phyloP scores from a whole-genome alignment of 2,113 vertebrate genomes.

The Ciconia maguari region DNA sequence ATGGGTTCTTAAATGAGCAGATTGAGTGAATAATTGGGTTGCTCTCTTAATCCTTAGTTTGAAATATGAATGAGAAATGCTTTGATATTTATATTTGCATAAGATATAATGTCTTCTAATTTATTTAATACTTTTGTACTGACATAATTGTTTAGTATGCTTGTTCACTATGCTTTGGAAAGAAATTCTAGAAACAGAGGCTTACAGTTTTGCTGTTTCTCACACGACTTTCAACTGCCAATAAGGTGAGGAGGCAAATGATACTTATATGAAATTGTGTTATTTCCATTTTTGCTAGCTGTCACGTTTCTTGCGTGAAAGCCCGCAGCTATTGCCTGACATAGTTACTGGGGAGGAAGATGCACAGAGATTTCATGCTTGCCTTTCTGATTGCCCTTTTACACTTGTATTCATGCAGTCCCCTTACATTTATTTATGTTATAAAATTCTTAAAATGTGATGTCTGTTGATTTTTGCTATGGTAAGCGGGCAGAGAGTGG shows the following conservation, averaged over 20 bases:
- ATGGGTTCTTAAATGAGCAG: conserved; percentile 70
- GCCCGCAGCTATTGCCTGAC: not conserved
- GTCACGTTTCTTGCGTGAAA: not conserved
- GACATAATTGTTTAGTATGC: conserved; percentile 10
- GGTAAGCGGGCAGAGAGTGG: not conserved
- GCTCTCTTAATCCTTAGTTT: conserved; percentile 68
- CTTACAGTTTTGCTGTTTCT: not conserved
- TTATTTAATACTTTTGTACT: conserved; percentile 53
- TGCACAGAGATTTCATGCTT: not conserved
- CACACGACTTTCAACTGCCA: not conserved
- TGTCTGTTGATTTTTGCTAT: not conserved
- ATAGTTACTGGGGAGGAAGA: not conserved
- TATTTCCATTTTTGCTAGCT: conserved; percentile 7
- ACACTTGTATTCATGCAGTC: not conserved
- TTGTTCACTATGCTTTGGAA: not conserved
- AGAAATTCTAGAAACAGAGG: not conserved
- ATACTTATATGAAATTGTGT: not conserved
- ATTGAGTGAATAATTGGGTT: conserved; percentile 73
- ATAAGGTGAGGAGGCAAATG: not conserved
- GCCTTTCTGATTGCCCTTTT: not conserved
- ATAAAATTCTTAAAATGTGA: not conserved
- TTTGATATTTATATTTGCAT: conserved; percentile 68
- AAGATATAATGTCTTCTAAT: conserved; percentile 61
- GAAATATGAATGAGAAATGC: conserved; percentile 69
- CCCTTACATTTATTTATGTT: not conserved